Evolutionary conservation across 2,888 invertebrate species (phyloP).

Genomic region (Allolobophora icterica): DNA sequence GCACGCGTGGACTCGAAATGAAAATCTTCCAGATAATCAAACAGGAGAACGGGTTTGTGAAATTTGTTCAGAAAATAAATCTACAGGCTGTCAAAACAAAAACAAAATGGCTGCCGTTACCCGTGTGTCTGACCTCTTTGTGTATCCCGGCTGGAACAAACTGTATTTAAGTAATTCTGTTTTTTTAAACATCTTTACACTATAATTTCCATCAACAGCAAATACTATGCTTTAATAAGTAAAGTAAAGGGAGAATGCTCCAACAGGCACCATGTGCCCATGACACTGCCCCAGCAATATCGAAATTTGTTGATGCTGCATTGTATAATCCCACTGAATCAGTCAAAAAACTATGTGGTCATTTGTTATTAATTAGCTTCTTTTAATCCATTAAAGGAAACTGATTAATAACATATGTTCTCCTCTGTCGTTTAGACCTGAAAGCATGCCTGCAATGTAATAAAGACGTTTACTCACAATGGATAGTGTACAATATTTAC

Average conservation of each 20-base stretch:
- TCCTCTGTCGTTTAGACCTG: too few species aligned
- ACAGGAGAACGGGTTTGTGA: constrained; percentile 8
- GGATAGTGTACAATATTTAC: not conserved
- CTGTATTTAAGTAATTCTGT: not conserved
- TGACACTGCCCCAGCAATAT: too few species aligned
- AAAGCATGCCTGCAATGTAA: too few species aligned
- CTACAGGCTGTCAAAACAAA: constrained; percentile 10
- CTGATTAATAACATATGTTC: too few species aligned
- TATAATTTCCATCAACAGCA: constrained; percentile 2
- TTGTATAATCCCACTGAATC: too few species aligned
- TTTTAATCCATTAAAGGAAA: too few species aligned
- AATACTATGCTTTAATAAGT: not conserved
- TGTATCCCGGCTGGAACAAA: not conserved
- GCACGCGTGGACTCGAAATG: constrained; percentile 7
- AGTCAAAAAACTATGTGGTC: too few species aligned
- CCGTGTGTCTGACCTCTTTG: not conserved
- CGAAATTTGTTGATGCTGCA: too few species aligned
- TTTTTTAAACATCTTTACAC: constrained; percentile 17
- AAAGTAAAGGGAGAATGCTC: not conserved
- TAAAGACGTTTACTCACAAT: not conserved
- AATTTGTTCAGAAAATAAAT: constrained; percentile 6
- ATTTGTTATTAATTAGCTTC: too few species aligned
- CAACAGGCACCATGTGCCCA: too few species aligned
- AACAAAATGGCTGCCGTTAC: not conserved
- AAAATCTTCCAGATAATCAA: constrained; percentile 17